These are phyloP conservation scores for Podarcis raffonei DNA, from an alignment of 2,113 vertebrate species.

Conservation along the genomic window DNA sequence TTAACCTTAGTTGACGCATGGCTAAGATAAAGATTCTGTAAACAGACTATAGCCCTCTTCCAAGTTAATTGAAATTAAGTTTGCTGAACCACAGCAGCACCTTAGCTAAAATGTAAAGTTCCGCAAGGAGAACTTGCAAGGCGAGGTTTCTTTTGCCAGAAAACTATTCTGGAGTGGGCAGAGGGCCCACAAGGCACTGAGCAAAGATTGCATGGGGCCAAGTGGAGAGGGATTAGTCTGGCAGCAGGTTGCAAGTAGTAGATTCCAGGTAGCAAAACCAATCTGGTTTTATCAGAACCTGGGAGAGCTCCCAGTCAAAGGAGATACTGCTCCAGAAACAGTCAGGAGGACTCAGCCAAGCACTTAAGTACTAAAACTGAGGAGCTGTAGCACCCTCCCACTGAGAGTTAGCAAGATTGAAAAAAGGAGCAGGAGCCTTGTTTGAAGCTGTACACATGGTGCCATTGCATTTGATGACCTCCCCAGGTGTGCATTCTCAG, in stretches of 20 bases:
- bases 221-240: not conserved
- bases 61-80: not conserved
- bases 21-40: not conserved
- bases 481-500: not conserved
- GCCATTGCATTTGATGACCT: not conserved
- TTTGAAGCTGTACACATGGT: not conserved
- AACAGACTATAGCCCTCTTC: not conserved
- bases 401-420: not conserved
- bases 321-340: not conserved
- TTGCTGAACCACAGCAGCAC: not conserved
- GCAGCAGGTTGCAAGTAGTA: no score
- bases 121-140: not conserved
- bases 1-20: not conserved
- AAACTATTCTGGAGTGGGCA: not conserved
- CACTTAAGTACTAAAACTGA: not conserved
- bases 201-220: not conserved
- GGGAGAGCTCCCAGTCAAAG: not conserved
- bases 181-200: not conserved
- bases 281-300: not conserved
- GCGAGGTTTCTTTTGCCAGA: not conserved
- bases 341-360: not conserved
- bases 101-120: not conserved
- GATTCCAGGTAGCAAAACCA: not conserved
- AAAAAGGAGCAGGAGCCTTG: not conserved
- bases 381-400: not conserved